A percentile compares a stretch with the other conserved stretches of the same genome.
Evolutionary conservation across 2,113 vertebrate species (phyloP).

Genomic region (Bambusicola thoracicus): DNA sequence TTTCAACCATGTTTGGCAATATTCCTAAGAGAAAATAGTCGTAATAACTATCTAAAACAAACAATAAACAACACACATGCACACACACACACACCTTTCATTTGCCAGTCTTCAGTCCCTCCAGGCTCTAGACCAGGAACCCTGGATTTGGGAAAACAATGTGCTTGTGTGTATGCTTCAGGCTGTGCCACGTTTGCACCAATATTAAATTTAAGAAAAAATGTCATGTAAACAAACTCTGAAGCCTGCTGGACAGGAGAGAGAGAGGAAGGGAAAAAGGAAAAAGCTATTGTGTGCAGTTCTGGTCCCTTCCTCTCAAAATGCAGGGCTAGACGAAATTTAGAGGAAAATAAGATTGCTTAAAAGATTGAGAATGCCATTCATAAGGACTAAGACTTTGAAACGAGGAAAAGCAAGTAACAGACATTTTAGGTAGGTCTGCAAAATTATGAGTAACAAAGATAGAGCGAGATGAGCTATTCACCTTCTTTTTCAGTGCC

Average conservation of each 20-base stretch:
- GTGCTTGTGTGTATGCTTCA: not conserved
- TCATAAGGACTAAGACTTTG: not conserved
- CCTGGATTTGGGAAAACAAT: not conserved
- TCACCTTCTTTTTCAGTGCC: not conserved
- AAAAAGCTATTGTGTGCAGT: not conserved
- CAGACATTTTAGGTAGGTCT: not conserved
- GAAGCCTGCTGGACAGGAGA: not conserved
- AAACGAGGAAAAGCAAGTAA: not conserved
- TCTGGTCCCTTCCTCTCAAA: not conserved
- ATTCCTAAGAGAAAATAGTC: not conserved
- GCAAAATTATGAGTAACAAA: not conserved
- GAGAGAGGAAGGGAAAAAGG: rapidly evolving
- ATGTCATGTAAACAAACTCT: not conserved
- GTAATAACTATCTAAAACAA: not conserved
- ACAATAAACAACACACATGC: too few species aligned
- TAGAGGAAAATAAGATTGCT: not conserved
- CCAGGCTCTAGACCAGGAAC: not conserved
- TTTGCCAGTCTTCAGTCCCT: not conserved
- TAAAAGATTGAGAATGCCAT: not conserved
- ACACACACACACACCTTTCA: rapidly evolving
- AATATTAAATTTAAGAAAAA: not conserved
- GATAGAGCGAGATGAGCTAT: not conserved
- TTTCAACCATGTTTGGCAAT: not conserved
- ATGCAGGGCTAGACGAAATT: not conserved
- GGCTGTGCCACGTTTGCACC: not conserved